phyloP scores from a whole-genome alignment of 2,888 invertebrate species.

The Pycnomerus fuliginosus region DNA sequence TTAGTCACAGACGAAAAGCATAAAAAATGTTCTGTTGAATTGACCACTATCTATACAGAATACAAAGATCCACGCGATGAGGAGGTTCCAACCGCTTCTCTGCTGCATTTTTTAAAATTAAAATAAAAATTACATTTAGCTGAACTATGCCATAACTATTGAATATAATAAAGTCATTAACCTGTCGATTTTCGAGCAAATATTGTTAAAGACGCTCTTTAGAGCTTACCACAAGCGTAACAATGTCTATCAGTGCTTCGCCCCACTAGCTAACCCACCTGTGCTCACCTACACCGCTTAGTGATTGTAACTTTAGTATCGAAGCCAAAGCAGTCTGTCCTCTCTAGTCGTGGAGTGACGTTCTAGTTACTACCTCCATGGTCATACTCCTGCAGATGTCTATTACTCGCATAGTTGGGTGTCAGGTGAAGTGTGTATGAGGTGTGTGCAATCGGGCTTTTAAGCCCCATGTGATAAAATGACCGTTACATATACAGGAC shows the following conservation, averaged over 20 bases:
- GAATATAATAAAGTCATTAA: too few relatives aligned
- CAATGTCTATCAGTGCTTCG: constrained; percentile 15
- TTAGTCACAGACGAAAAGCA: too few relatives aligned
- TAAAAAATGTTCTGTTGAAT: too few relatives aligned
- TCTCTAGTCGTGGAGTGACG: background rate
- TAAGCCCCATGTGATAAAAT: constrained; percentile 52
- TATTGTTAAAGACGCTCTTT: too few relatives aligned
- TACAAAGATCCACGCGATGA: too few relatives aligned
- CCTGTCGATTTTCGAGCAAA: too few relatives aligned
- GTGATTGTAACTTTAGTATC: constrained; percentile 20
- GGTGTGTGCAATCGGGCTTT: constrained; percentile 12
- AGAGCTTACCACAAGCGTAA: too few relatives aligned
- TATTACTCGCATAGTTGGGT: constrained; percentile 7
- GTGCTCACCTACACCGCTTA: constrained; percentile 30
- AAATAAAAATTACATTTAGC: too few relatives aligned
- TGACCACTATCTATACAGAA: too few relatives aligned
- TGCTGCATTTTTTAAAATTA: too few relatives aligned
- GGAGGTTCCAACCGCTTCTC: too few relatives aligned
- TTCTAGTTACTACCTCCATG: background rate
- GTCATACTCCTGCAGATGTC: constrained; percentile 7
- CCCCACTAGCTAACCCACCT: constrained; percentile 34
- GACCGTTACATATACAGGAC: constrained; percentile 88
- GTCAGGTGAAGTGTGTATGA: constrained; percentile 8
- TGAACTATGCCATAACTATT: too few relatives aligned
- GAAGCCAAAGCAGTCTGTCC: background rate